Percentiles rank a stretch among this genome's conserved stretches.
Conservation (phyloP, 2,797 vertebrate genomes). For the Girardinus metallicus region DNA sequence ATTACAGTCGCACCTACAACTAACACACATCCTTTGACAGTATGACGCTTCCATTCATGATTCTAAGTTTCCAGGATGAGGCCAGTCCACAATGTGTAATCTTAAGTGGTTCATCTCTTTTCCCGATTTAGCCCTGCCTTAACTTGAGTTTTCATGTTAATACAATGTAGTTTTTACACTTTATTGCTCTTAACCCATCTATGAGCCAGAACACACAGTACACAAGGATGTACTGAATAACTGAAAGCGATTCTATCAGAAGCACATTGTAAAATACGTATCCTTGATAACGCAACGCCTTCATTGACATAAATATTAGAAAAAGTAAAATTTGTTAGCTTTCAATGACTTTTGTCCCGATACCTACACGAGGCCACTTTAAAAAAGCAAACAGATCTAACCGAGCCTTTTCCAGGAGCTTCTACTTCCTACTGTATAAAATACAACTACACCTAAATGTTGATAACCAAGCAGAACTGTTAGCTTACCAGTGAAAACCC, state of each 20-base stretch:
- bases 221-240: background rate
- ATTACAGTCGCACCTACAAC: background rate
- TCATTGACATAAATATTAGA: background rate
- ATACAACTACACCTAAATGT: background rate
- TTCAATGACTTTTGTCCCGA: background rate
- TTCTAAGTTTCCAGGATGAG: constrained; percentile 13
- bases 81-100: constrained; percentile 34
- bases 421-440: background rate
- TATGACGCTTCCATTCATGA: background rate
- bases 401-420: background rate
- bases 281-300: background rate
- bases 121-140: background rate
- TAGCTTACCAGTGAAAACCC: constrained; percentile 51
- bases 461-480: background rate
- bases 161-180: constrained; percentile 9
- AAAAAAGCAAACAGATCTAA: background rate
- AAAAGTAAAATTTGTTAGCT: background rate
- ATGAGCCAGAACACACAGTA: background rate
- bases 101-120: background rate
- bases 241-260: background rate
- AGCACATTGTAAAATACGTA: background rate
- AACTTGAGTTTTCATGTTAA: constrained; percentile 24
- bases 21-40: background rate
- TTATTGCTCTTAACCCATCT: background rate
- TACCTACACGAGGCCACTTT: background rate